Percentiles rank a stretch among this genome's conserved stretches.
These are phyloP conservation scores for Euura lappo DNA, from an alignment of 1,140 invertebrate genomes.

Conservation along the genomic window DNA sequence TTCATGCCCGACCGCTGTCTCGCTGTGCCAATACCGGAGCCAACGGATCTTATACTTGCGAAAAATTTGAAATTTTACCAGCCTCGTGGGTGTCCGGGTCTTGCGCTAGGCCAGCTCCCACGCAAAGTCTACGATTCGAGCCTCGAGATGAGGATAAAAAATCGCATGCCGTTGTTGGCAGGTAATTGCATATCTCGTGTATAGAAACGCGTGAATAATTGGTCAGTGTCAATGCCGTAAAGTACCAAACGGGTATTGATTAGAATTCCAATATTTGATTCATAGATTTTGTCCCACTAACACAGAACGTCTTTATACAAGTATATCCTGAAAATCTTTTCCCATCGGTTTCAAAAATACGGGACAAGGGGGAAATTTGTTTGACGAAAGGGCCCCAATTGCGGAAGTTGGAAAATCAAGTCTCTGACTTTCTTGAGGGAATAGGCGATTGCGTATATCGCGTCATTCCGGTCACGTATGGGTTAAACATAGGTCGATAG, in stretches of 20 bases:
- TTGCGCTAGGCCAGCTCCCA: neutral
- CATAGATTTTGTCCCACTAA: neutral
- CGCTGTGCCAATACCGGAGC: too few species aligned
- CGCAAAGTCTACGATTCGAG: neutral
- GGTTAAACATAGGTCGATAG: neutral
- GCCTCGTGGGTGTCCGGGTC: neutral
- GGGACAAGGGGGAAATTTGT: neutral
- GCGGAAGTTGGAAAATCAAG: neutral
- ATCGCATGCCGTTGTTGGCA: neutral
- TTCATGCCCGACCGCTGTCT: conserved; percentile 32
- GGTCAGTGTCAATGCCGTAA: too few species aligned
- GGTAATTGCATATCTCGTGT: too few species aligned
- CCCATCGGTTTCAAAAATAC: too few species aligned
- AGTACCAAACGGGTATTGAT: too few species aligned
- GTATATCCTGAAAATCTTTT: neutral
- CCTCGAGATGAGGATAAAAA: neutral
- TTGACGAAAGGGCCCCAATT: neutral
- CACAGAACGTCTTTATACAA: neutral
- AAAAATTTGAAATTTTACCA: neutral
- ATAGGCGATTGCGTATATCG: neutral
- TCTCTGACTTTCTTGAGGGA: too few species aligned
- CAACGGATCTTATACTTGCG: neutral
- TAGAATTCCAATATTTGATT: neutral
- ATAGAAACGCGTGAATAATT: too few species aligned
- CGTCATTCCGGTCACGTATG: neutral